These are phyloP conservation scores for Amphipyra tragopoginis DNA, from an alignment of 2,888 invertebrate genomes.

Conservation along the genomic window DNA sequence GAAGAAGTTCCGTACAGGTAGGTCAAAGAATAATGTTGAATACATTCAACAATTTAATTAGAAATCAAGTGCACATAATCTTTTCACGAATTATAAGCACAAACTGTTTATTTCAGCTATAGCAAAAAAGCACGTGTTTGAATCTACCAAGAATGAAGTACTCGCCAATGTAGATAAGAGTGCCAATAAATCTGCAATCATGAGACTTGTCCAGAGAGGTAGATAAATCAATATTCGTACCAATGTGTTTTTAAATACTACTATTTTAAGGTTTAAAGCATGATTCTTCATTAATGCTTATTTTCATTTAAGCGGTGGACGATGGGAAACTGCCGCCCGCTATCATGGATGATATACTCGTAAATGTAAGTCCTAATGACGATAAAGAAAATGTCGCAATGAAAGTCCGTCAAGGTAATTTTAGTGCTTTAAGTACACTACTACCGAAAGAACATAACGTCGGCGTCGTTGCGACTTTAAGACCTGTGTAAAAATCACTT, in stretches of 20 bases:
- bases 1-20: constrained; percentile 3
- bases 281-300: neutral
- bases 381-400: constrained; percentile 1
- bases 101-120: constrained; percentile 23
- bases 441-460: no score
- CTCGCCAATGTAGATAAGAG: constrained; percentile 19
- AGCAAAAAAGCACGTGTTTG: constrained; percentile 26
- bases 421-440: neutral
- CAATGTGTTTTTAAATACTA: neutral
- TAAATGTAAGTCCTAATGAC: constrained; percentile 13
- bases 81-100: neutral
- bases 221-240: neutral
- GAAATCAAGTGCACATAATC: no score
- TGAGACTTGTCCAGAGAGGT: constrained; percentile 21
- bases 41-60: no score
- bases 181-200: constrained; percentile 26
- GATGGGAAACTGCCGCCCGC: constrained; percentile 9
- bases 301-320: constrained; percentile 26
- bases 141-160: constrained; percentile 12
- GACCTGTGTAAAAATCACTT: no score
- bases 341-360: constrained; percentile 23
- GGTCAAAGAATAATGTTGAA: neutral
- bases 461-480: no score
- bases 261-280: no score
- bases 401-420: constrained; percentile 34